Percentiles rank a stretch among this genome's conserved stretches.
These are phyloP conservation scores for Seladonia tumulorum DNA, from an alignment of 2,888 invertebrate genomes.

Conservation along the genomic window DNA sequence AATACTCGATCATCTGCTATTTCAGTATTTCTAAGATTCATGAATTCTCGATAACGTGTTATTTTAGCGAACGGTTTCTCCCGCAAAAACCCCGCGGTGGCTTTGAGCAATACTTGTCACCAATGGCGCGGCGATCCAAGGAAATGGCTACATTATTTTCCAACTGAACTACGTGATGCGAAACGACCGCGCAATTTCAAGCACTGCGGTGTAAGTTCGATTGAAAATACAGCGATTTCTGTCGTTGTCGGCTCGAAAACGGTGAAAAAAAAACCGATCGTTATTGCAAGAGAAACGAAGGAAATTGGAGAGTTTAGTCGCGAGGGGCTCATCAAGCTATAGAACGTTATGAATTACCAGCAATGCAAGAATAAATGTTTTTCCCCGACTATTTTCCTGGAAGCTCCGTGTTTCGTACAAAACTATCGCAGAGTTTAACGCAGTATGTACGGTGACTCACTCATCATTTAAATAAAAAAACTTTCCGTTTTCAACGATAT, in stretches of 20 bases:
- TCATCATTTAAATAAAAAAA: too few species aligned
- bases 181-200: background rate
- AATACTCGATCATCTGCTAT: conserved; percentile 33
- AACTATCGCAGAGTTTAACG: background rate
- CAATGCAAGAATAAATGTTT: background rate
- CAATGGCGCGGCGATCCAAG: background rate
- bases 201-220: background rate
- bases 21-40: conserved; percentile 21
- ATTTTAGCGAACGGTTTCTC: conserved; percentile 51
- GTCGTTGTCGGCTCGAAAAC: background rate
- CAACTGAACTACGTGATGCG: background rate
- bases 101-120: conserved; percentile 25
- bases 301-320: background rate
- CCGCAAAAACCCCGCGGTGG: conserved; percentile 20
- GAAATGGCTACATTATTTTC: conserved; percentile 11
- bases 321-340: background rate
- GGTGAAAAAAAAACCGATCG: background rate
- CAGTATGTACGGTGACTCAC: too few species aligned
- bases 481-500: too few species aligned
- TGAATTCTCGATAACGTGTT: conserved; percentile 55
- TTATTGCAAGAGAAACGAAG: background rate
- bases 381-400: background rate
- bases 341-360: background rate
- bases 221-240: background rate
- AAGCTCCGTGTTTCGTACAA: background rate